Evolutionary conservation across 2,888 invertebrate species (phyloP).

Genomic region (Spilarctia lutea): DNA sequence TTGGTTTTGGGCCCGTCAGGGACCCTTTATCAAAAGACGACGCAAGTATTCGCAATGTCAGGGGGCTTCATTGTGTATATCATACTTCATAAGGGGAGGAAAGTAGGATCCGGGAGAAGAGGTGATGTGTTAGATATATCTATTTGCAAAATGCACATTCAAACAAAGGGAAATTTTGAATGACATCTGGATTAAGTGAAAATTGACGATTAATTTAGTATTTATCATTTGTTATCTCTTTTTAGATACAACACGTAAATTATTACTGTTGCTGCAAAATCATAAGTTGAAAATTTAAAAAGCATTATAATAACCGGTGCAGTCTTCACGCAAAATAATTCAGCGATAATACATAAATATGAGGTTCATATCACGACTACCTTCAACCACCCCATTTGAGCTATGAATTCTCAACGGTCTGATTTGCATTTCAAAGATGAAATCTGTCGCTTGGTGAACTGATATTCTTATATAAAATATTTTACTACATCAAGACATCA

Average conservation of each 20-base stretch:
- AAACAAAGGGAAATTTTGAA: background rate
- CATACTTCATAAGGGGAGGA: background rate
- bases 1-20: background rate
- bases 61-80: background rate
- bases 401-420: conserved; percentile 64
- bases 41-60: background rate
- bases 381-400: conserved; percentile 64
- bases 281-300: background rate
- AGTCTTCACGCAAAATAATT: conserved; percentile 26
- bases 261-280: background rate
- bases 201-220: too few species aligned
- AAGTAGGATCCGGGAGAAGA: background rate
- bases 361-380: conserved; percentile 49
- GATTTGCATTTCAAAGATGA: conserved; percentile 76
- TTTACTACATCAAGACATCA: conserved; percentile 52
- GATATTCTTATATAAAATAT: conserved; percentile 55
- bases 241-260: background rate
- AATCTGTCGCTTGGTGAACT: conserved; percentile 60
- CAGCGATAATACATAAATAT: conserved; percentile 47
- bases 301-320: background rate
- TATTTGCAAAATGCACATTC: background rate
- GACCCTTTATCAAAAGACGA: background rate
- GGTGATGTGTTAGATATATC: background rate
- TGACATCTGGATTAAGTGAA: background rate
- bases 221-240: background rate